Evolutionary conservation across 2,888 invertebrate species (phyloP), one percentile per base, ranked within the genome.

Genomic region (Boloria euphrosyne): DNA sequence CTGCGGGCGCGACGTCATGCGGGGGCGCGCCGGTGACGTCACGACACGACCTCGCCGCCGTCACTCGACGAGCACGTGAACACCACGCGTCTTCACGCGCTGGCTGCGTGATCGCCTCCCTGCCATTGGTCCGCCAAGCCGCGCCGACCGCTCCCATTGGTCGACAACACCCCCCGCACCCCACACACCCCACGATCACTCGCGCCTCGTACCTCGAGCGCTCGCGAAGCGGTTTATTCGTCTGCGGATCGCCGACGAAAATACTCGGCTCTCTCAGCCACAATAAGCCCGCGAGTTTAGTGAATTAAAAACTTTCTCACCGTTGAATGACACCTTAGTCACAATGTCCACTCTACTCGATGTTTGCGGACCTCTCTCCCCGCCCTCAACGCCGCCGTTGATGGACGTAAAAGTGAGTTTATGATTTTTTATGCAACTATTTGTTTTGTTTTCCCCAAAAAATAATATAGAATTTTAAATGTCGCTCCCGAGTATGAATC

Each of bases 21-120:
- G 89, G 90, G 90, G 93, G 92, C 89, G 92, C 90, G 91, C 88
- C 93, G 93, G 85, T 93, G 93, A 93, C 93, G 93, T 93, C 92
- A 93, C 87, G 80, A 84, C 82, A 86, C 93, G 93, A 93, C 88
- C 92, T 86, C 87, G 81, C 78, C 78, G 75, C 81, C 88, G 94
- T 94, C 96, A 96, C 94, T 93, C 95, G 88, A 87, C 87, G 95
- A 94, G 94, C 97, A 97, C 96, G 97, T 97, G 97, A 96, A 96
- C 94, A 95, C 83, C 95, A 94, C 94, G 94, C 94, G 90, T 87
- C 81, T 87, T 93, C 97, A 97, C 95, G 96, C 95, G 93, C 91
- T 86, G 87, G 89, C 90, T 94, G 96, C 94, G 94, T 97, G 97
- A 94, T 94, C 93, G 82, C 81, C 73, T 61, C 69, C 61, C 78